Evolutionary conservation across 2,113 vertebrate species (phyloP).

Genomic region (Myotis davidii): DNA sequence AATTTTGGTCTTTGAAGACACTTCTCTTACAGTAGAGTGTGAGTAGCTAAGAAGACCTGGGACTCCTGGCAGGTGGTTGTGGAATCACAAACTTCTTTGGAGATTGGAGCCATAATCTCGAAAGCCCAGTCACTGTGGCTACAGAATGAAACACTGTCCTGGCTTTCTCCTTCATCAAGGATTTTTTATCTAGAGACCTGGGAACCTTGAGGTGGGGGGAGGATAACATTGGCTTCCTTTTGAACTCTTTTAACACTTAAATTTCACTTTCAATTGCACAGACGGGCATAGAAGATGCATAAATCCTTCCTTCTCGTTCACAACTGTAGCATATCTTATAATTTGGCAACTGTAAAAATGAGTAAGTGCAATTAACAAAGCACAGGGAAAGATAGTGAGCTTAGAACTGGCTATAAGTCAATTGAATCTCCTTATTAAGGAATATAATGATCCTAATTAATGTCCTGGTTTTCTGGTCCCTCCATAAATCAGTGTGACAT

Average conservation of each 20-base stretch:
- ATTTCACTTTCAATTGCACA: constrained; percentile 42
- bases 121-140: neutral
- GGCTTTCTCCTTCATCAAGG: neutral
- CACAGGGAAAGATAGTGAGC: constrained; percentile 70
- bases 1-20: neutral
- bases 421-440: constrained; percentile 75
- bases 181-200: neutral
- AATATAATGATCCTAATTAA: constrained; percentile 81
- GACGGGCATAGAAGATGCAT: constrained; percentile 37
- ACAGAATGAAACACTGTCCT: neutral
- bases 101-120: neutral
- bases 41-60: neutral
- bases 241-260: constrained; percentile 1
- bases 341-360: constrained; percentile 80
- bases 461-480: constrained; percentile 67
- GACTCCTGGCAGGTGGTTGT: neutral
- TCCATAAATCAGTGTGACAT: constrained; percentile 67
- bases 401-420: constrained; percentile 78
- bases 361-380: constrained; percentile 80
- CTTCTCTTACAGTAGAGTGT: neutral
- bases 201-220: neutral
- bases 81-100: neutral
- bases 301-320: constrained; percentile 69
- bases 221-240: neutral
- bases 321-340: constrained; percentile 60